Evolutionary conservation across 2,888 invertebrate genomes (phyloP).

Genomic region (Chymomyza fuscimana): DNA sequence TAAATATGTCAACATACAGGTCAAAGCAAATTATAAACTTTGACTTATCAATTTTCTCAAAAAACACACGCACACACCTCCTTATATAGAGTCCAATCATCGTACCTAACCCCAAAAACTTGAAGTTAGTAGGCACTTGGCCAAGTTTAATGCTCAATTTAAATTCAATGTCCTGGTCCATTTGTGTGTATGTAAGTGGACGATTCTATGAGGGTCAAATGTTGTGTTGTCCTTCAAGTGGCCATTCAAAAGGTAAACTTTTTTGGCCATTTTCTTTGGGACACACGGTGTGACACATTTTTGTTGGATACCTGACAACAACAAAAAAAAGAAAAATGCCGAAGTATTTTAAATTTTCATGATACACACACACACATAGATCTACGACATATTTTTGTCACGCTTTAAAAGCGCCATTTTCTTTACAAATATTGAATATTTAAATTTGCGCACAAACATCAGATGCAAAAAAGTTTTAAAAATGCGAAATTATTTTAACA

Average conservation of each 20-base stretch:
- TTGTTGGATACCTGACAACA: slow-evolving; percentile 35
- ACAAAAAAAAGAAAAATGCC: too few relatives aligned
- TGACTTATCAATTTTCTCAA: slow-evolving; percentile 68
- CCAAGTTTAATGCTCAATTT: slow-evolving; percentile 66
- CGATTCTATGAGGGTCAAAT: slow-evolving; percentile 14
- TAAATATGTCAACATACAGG: slow-evolving; percentile 36
- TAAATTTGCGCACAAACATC: slow-evolving; percentile 41
- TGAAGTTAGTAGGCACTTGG: slow-evolving; percentile 23
- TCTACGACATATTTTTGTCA: background rate
- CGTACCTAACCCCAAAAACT: background rate
- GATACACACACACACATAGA: background rate
- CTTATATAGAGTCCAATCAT: background rate
- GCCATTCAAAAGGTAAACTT: slow-evolving; percentile 65
- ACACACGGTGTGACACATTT: slow-evolving; percentile 65
- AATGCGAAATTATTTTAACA: background rate
- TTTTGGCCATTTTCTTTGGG: slow-evolving; percentile 34
- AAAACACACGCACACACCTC: slow-evolving; percentile 32
- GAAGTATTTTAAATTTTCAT: background rate
- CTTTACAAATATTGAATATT: slow-evolving; percentile 57
- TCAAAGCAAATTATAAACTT: slow-evolving; percentile 61
- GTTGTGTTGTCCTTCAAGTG: slow-evolving; percentile 43
- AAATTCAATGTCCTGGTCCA: slow-evolving; percentile 61
- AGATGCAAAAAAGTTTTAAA: background rate
- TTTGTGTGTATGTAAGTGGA: slow-evolving; percentile 6
- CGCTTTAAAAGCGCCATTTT: slow-evolving; percentile 52